A percentile compares a stretch with the other conserved stretches of the same genome.
These are phyloP conservation scores for Neomonachus schauinslandi DNA, from an alignment of 2,113 vertebrate genomes.

Conservation along the genomic window DNA sequence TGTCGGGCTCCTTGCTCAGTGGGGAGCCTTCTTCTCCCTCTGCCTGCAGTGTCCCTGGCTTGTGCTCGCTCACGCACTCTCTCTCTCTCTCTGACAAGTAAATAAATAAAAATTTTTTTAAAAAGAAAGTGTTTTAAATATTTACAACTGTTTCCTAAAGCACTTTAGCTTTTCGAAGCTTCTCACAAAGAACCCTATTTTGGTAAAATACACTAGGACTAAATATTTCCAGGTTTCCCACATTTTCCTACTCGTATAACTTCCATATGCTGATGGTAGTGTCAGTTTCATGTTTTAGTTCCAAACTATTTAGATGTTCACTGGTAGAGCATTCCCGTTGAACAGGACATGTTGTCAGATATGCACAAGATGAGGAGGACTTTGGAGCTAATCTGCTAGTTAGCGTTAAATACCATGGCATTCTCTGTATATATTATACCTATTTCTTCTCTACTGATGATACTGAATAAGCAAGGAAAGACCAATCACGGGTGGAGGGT, in stretches of 20 bases:
- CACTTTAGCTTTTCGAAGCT: neutral
- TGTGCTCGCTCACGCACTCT: neutral
- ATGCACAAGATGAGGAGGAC: neutral
- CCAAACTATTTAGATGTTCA: neutral
- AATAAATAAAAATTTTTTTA: neutral
- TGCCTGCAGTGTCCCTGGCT: neutral
- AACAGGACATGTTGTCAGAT: neutral
- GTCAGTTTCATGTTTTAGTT: neutral
- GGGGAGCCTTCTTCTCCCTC: neutral
- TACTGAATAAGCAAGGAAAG: conserved; percentile 15
- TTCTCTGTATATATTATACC: neutral
- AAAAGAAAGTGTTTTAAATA: too few relatives aligned
- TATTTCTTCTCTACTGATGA: neutral
- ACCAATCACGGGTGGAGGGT: neutral
- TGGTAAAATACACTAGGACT: neutral
- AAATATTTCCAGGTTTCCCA: neutral
- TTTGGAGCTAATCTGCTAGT: neutral
- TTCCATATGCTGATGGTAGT: neutral
- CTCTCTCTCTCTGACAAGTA: neutral
- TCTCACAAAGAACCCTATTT: neutral
- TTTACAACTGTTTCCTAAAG: neutral
- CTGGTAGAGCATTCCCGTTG: neutral
- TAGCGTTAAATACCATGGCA: neutral
- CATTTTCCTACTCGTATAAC: neutral
- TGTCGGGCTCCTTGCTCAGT: neutral